Base-by-base conservation (phyloP, 2,888 invertebrate species). In the Calliphora vomitoria region DNA sequence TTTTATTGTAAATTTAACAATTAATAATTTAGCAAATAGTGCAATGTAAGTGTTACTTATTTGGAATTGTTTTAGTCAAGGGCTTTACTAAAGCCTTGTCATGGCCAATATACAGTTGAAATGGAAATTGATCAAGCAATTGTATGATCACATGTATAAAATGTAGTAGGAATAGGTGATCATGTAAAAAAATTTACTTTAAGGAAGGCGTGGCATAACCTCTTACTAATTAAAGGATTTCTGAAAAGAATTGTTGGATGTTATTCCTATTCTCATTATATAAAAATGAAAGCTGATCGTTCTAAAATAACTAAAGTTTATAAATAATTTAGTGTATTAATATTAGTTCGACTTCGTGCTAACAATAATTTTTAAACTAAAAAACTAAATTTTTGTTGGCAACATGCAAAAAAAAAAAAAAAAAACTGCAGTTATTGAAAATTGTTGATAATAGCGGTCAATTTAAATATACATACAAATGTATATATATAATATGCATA, bases 401-500 rank as follows among this genome's bases (percentile, higher is more conserved):
- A 71, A 47, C 60, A 69, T 80, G 69, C 62, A 41, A 78, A 44
- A n/a, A n/a, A n/a, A n/a, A n/a, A n/a, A n/a, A n/a, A n/a, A n/a
- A n/a, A n/a, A 41, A 55, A 25, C 5, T 78, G 38, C 64, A 69
- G 35, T 47, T 71, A 50, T 38, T 41, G 5, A 68, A 47, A 79
- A 53, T 76, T 53, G 35, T 20, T 69, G 44, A 60, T 18, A 69
- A 62, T 47, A 60, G 50, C 78, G 66, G 41, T 44, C 69, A 69
- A 79, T 69, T 69, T 79, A 8, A 31, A 44, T 44, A 38, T 50
- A 8, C 8, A 58, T 25, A 58, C 20, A 60, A 31, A 60, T 31
- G 13, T 60, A 4, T 31, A 60, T 38, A 6, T 0, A 38, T 38
- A 10, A 10, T 44, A 18, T 47, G 25, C 6, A 44, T 44, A 44